Conservation (phyloP, 1,140 invertebrate species). For the Portunus trituberculatus region DNA sequence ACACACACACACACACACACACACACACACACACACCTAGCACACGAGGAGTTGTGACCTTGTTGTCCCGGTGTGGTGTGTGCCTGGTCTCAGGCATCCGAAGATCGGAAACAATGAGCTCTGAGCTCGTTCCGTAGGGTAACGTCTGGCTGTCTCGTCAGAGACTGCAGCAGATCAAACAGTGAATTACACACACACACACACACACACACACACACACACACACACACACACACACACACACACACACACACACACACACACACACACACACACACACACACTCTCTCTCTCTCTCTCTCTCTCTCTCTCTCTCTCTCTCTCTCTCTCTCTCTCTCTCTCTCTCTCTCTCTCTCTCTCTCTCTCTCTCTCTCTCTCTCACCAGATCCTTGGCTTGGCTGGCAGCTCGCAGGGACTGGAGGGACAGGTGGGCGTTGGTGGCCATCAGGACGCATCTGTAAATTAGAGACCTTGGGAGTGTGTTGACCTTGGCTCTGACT, state of each 20-base stretch:
- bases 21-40: too few relatives aligned
- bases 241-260: neutral
- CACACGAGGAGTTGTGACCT: too few relatives aligned
- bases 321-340: neutral
- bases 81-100: too few relatives aligned
- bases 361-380: neutral
- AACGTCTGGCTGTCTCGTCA: too few relatives aligned
- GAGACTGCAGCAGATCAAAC: too few relatives aligned
- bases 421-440: constrained; percentile 63
- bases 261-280: neutral
- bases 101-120: too few relatives aligned
- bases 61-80: too few relatives aligned
- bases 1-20: too few relatives aligned
- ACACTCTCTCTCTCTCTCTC: neutral
- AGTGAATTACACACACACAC: too few relatives aligned
- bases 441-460: constrained; percentile 54
- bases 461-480: neutral
- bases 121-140: too few relatives aligned
- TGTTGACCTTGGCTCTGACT: neutral
- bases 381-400: constrained; percentile 74
- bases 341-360: neutral
- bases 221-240: too few relatives aligned
- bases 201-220: too few relatives aligned
- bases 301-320: neutral
- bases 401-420: constrained; percentile 70